Conservation (phyloP, 2,888 invertebrate species). For the Labia minor region DNA sequence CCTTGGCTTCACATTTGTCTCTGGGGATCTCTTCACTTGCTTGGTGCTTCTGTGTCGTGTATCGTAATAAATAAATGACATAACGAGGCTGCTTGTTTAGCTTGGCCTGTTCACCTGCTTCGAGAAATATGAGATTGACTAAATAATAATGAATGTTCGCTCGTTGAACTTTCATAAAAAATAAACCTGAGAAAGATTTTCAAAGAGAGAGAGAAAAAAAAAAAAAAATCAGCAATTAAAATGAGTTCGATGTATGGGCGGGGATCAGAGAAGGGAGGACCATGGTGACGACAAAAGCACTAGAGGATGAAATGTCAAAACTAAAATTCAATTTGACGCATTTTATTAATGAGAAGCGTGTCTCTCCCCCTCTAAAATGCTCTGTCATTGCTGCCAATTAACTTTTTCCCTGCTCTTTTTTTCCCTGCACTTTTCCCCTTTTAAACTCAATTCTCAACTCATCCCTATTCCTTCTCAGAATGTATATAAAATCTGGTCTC, state of each 20-base stretch:
- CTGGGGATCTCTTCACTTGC: conserved; percentile 1
- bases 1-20: not conserved
- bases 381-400: conserved; percentile 5
- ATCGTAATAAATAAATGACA: conserved; percentile 13
- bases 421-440: not conserved
- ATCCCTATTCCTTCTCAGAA: not conserved
- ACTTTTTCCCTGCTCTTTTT: conserved; percentile 1
- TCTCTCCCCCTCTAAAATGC: not conserved
- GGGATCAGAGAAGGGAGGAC: too few relatives aligned
- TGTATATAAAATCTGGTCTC: conserved; percentile 3
- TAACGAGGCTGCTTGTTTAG: not conserved
- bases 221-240: conserved; percentile 13
- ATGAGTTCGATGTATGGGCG: not conserved
- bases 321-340: conserved; percentile 3
- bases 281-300: too few relatives aligned
- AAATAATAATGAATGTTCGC: not conserved
- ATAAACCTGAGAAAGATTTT: too few relatives aligned
- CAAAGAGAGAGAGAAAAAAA: not conserved
- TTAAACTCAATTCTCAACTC: too few relatives aligned
- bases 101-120: not conserved
- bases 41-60: not conserved
- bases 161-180: not conserved
- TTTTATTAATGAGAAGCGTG: not conserved
- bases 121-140: not conserved
- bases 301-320: conserved; percentile 1